phyloP scores from a whole-genome alignment of 2,888 invertebrate species.

The Lasiommata megera region DNA sequence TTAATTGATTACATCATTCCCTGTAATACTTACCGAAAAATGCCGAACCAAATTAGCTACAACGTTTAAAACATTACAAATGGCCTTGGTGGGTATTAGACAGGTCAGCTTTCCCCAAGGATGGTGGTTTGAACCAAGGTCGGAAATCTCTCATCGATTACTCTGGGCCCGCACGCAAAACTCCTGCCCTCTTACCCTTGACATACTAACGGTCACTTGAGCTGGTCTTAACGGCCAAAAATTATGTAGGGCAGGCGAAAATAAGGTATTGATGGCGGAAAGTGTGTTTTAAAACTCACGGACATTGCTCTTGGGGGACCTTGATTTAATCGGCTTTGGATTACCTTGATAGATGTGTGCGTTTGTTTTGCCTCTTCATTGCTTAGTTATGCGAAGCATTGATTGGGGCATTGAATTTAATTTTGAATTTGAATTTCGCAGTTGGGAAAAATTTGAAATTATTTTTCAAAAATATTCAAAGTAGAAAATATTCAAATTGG shows the following conservation, averaged over 20 bases:
- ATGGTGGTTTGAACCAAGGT: slow-evolving; percentile 67
- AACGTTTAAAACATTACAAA: not conserved
- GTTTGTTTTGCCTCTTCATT: not conserved
- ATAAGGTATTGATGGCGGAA: slow-evolving; percentile 53
- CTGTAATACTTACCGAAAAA: not conserved
- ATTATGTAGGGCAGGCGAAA: slow-evolving; percentile 60
- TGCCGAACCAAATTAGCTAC: not conserved
- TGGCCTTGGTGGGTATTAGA: slow-evolving; percentile 50
- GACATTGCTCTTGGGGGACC: slow-evolving; percentile 35
- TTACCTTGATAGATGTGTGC: slow-evolving; percentile 10
- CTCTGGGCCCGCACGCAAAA: slow-evolving; percentile 67
- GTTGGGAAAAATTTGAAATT: too few relatives aligned
- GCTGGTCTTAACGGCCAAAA: slow-evolving; percentile 50
- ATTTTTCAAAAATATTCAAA: too few relatives aligned
- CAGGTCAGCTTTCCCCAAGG: slow-evolving; percentile 65
- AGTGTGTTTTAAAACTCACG: slow-evolving; percentile 35
- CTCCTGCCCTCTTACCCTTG: slow-evolving; percentile 67
- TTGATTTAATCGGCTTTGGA: slow-evolving; percentile 20
- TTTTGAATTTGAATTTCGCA: too few relatives aligned
- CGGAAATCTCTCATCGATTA: slow-evolving; percentile 77
- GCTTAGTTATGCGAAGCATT: too few relatives aligned
- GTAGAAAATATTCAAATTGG: too few relatives aligned
- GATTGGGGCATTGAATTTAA: too few relatives aligned
- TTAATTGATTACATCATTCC: not conserved
- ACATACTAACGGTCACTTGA: slow-evolving; percentile 69